Percentiles rank a stretch among this genome's conserved stretches.
Evolutionary conservation across 2,797 vertebrate genomes (phyloP).

Genomic region (Hydrocynus forskahlii): DNA sequence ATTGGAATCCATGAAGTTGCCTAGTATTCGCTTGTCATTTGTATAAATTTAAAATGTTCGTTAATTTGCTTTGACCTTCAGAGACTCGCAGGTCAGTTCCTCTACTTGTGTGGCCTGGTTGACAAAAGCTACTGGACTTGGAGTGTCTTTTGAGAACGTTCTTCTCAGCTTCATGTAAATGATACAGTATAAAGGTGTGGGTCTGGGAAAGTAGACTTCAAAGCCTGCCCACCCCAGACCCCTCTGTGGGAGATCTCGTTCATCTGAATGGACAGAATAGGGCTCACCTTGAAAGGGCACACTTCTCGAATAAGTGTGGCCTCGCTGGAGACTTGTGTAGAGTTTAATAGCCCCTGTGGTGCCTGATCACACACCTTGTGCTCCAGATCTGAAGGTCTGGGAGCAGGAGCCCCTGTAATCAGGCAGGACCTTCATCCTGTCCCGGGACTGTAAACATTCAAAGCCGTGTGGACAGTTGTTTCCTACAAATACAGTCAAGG

Average conservation of each 20-base stretch:
- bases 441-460: conserved; percentile 35
- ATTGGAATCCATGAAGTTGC: too few relatives aligned
- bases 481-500: neutral
- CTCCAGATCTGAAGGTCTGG: conserved; percentile 26
- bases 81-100: too few relatives aligned
- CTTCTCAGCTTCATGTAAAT: conserved; percentile 1
- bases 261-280: conserved; percentile 22
- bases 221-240: neutral
- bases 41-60: too few relatives aligned
- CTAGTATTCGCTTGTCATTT: too few relatives aligned
- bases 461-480: neutral
- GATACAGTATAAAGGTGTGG: conserved; percentile 25
- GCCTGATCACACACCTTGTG: conserved; percentile 34
- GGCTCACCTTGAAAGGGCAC: conserved; percentile 58
- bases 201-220: conserved; percentile 38
- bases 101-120: neutral
- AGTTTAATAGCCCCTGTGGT: conserved; percentile 20
- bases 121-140: neutral
- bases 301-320: conserved; percentile 55
- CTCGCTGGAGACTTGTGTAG: neutral
- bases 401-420: conserved; percentile 24
- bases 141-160: neutral
- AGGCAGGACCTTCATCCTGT: conserved; percentile 42
- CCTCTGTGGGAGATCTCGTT: conserved; percentile 39
- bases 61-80: too few relatives aligned